A percentile compares a stretch with the other conserved stretches of the same genome.
Conservation (phyloP, 2,797 vertebrate species). For the Phoxinus dragarum region DNA sequence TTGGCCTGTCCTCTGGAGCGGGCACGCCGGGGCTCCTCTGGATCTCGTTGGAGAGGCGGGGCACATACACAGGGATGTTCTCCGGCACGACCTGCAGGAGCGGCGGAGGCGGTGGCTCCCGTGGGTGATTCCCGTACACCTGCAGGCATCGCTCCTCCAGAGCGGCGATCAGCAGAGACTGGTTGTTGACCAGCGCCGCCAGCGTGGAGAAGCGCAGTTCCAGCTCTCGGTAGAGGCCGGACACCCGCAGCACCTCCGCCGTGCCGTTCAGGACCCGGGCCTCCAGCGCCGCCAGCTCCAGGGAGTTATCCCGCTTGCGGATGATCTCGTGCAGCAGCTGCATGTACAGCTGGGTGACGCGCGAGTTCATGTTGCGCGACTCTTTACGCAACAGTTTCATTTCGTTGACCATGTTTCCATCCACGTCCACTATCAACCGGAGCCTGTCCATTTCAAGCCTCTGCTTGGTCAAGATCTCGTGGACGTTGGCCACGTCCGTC, state of each 20-base stretch:
- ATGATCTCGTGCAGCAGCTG: slow-evolving; percentile 98
- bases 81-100: slow-evolving; percentile 94
- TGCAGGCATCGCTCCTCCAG: slow-evolving; percentile 91
- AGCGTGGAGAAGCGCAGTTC: slow-evolving; percentile 87
- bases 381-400: slow-evolving; percentile 96
- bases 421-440: slow-evolving; percentile 93
- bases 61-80: slow-evolving; percentile 88
- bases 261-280: slow-evolving; percentile 93
- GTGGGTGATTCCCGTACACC: slow-evolving; percentile 79
- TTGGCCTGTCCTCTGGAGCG: slow-evolving; percentile 73
- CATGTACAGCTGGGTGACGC: slow-evolving; percentile 98
- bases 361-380: slow-evolving; percentile 98
- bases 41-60: slow-evolving; percentile 91
- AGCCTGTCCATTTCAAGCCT: slow-evolving; percentile 91
- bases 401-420: slow-evolving; percentile 95
- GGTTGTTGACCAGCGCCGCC: slow-evolving; percentile 92
- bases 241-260: slow-evolving; percentile 88
- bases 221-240: slow-evolving; percentile 89
- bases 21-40: slow-evolving; percentile 82
- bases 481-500: slow-evolving; percentile 90
- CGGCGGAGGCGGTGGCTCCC: slow-evolving; percentile 84
- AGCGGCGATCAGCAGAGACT: slow-evolving; percentile 87
- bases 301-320: slow-evolving; percentile 93
- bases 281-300: slow-evolving; percentile 95
- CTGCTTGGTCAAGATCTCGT: slow-evolving; percentile 91